A percentile compares a stretch with the other conserved stretches of the same genome.
Conservation (phyloP, 1,140 invertebrate species). For the Microplitis mediator region DNA sequence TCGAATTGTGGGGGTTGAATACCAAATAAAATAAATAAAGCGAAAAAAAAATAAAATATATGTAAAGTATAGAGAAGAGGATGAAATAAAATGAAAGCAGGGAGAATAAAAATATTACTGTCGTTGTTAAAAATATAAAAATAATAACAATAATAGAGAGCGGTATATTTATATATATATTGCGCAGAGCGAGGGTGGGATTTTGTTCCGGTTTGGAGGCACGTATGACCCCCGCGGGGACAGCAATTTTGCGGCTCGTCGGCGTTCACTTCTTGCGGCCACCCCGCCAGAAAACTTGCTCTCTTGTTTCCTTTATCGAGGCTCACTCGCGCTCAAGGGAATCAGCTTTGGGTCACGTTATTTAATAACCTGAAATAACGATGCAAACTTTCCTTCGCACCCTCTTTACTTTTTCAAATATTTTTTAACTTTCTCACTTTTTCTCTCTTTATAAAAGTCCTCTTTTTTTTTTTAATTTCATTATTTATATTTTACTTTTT, state of each 20-base stretch:
- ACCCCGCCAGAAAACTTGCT: slow-evolving; percentile 7
- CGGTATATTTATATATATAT: not conserved
- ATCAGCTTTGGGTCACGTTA: slow-evolving; percentile 36
- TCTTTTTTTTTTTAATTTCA: not conserved
- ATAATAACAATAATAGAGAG: no score
- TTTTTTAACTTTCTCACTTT: slow-evolving; percentile 1
- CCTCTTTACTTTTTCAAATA: not conserved
- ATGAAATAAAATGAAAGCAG: no score
- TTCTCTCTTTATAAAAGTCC: not conserved
- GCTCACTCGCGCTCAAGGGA: slow-evolving; percentile 1
- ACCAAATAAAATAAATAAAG: not conserved
- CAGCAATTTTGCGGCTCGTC: slow-evolving; percentile 27
- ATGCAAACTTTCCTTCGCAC: slow-evolving; percentile 40
- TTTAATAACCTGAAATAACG: slow-evolving; percentile 49
- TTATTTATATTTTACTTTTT: not conserved
- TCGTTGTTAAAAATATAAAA: no score
- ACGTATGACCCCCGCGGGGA: slow-evolving; percentile 18
- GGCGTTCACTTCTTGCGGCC: slow-evolving; percentile 15
- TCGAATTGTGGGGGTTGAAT: not conserved
- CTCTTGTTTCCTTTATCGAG: slow-evolving; percentile 22
- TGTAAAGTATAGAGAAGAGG: not conserved
- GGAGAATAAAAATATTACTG: no score
- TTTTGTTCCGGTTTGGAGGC: slow-evolving; percentile 17
- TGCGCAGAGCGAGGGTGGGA: not conserved
- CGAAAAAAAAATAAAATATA: not conserved